Evolutionary conservation across 2,888 invertebrate genomes (phyloP), one percentile per base, ranked within the genome.

Genomic region (Drosophila percnosoma): DNA sequence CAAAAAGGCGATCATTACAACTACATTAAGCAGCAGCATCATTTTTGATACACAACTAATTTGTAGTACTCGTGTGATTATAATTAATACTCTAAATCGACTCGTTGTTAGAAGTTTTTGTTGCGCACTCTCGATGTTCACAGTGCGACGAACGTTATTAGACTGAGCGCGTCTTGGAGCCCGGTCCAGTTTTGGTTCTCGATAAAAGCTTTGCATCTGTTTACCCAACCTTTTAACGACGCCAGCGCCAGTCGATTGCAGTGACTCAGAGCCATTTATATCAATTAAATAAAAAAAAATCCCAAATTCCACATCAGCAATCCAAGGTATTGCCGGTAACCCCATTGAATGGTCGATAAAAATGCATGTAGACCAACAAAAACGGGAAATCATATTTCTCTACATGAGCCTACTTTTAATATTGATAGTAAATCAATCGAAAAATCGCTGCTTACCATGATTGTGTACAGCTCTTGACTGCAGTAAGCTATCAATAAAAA

Each of bases 391-490:
- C 15, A 2, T 15, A 24, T 21, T 15, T 45, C 21, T 45, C 21
- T 15, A 15, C 7, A 24, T 24, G 2, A 15, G 7, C 21, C 45
- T 45, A 4, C 45, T 21, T 21, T 13, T 5, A 42, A 3, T 42
- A 13, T 15, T 45, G 7, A 8, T 8, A 10, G 10, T n/a, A 42
- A 11, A 21, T 42, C 11, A 42, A 2, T 3, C 11, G 5, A 2
- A 1, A 21, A 21, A 11, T 21, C 21, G 0, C 5, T 2, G 11
- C 31, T 18, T 60, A 45, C 59, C 59, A 63, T 68, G 62, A 88
- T 73, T 88, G 78, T 83, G 78, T 75, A 54, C 62, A 71, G 58
- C 70, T 83, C 88, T 83, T 88, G 88, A 85, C 78, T 82, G 75
- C 73, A 67, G 68, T 29, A 36, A 55, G 48, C 63, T 69, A 58